Base-by-base conservation (phyloP, 2,797 vertebrate species). In the Rhinella marina region DNA sequence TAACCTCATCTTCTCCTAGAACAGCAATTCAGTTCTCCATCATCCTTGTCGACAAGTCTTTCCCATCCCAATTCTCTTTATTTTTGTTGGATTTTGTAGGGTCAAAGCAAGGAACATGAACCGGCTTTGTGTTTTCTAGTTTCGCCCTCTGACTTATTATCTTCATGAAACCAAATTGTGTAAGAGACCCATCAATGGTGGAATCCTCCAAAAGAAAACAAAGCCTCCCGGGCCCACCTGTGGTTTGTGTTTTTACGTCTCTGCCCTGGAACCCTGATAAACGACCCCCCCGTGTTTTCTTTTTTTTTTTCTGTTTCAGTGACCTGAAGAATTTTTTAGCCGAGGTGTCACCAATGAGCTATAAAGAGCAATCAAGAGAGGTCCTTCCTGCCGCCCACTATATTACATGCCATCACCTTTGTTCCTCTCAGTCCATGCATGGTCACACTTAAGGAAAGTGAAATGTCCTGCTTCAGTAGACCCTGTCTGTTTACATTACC, bases 401-500 rank as follows among this genome's bases (percentile, higher is more conserved):
- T 52, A 78, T 64, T 64, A 77, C 25, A 85, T 27, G 41, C 52
- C 66, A 59, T 72, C 82, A 84, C 52, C 81, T 83, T 14, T 54
- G 9, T 25, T 16, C 59, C 62, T 23, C 75, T 11, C 41, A 16
- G 17, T 68, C 27, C 48, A 79, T 80, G 76, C 85, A 79, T 80
- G 76, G 76, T 29, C 76, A 80, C 85, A 23, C 62, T 80, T 27
- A 57, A 52, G 13, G 62, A 79, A 70, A 80, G 85, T 70, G 76
- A 86, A 80, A 79, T 80, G 70, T 48, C 72, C 83, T 48, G 17
- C 84, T 29, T 64, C 73, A 79, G 54, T 78, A 78, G 59, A 76
- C 75, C 62, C 59, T 64, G 84, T 86, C 75, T 86, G 84, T 79
- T 85, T 79, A 86, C 61, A 79, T 79, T 86, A 68, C 7, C 52